Base-by-base conservation (phyloP, 2,888 invertebrate genomes). In the Hylaea fasciaria region DNA sequence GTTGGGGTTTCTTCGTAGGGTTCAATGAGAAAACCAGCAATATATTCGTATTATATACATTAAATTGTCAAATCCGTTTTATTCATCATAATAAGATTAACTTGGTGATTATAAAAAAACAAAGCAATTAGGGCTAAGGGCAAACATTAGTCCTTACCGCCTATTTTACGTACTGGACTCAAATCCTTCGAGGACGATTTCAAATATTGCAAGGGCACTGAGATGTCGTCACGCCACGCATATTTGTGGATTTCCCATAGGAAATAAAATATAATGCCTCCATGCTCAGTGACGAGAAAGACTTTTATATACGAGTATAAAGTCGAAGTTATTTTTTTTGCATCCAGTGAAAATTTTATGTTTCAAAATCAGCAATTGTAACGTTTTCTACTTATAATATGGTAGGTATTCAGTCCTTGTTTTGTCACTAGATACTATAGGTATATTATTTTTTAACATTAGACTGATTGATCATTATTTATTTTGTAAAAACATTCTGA, bases 201-300 rank as follows among this genome's bases (percentile, higher is more conserved):
- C 57, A 60, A 66, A 68, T 51, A 65, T 49, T 56, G 58, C 57
- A 65, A 67, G 62, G 61, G 32, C 57, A 56, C 51, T 11, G 50
- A 61, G 51, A 57, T 59, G 59, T 57, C 53, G 60, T 62, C 68
- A 65, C 55, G 63, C 50, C 52, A 63, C 64, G 64, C 62, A 69
- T 69, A 63, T 67, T 58, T 67, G 63, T 48, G 39, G 61, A 69
- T 70, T 70, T 70, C 70, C 70, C 63, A 56, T 45, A 65, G 70
- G 70, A 70, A 70, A 70, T 70, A 65, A 68, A 64, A 65, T 61
- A 65, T 65, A 66, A 70, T 68, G 62, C 61, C 52, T 44, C 35
- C 62, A 54, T 52, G 59, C 45, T 55, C 57, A 48, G 62, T 65
- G 62, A 68, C 62, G 57, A 68, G 62, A 52, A 47, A 16, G 51